These are phyloP conservation scores for Lochmaea crataegi DNA, from an alignment of 2,888 invertebrate genomes.

Conservation along the genomic window DNA sequence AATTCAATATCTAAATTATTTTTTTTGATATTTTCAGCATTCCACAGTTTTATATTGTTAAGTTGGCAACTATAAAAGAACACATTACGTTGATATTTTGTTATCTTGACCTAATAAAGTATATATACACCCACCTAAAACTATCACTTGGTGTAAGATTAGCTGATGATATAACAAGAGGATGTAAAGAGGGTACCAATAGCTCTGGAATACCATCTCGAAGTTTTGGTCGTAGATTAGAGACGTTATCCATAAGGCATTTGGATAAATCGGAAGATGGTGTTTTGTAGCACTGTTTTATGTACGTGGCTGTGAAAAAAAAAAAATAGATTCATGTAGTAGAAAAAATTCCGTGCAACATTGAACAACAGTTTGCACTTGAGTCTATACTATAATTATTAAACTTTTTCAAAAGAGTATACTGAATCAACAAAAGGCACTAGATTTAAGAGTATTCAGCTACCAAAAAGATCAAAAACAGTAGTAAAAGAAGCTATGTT, in stretches of 20 bases:
- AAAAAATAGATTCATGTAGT: neutral
- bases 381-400: too few relatives aligned
- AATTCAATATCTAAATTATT: slow-evolving; percentile 65
- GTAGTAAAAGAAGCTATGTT: too few relatives aligned
- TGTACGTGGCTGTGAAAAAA: slow-evolving; percentile 70
- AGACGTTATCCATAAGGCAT: slow-evolving; percentile 72
- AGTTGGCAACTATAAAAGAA: neutral
- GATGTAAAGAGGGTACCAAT: slow-evolving; percentile 75
- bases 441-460: too few relatives aligned
- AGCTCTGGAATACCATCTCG: slow-evolving; percentile 73
- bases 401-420: too few relatives aligned
- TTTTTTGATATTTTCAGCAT: slow-evolving; percentile 57
- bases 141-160: slow-evolving; percentile 66
- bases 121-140: neutral
- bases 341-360: too few relatives aligned
- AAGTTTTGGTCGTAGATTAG: slow-evolving; percentile 69
- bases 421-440: too few relatives aligned
- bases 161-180: slow-evolving; percentile 73
- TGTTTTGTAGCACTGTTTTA: slow-evolving; percentile 73
- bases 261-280: slow-evolving; percentile 69
- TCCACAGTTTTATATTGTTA: slow-evolving; percentile 6
- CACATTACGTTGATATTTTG: too few relatives aligned
- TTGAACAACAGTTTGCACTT: too few relatives aligned
- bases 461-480: too few relatives aligned
- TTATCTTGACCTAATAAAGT: too few relatives aligned